phyloP scores from a whole-genome alignment of 1,140 invertebrate species.

The Hydropsyche tenuis region DNA sequence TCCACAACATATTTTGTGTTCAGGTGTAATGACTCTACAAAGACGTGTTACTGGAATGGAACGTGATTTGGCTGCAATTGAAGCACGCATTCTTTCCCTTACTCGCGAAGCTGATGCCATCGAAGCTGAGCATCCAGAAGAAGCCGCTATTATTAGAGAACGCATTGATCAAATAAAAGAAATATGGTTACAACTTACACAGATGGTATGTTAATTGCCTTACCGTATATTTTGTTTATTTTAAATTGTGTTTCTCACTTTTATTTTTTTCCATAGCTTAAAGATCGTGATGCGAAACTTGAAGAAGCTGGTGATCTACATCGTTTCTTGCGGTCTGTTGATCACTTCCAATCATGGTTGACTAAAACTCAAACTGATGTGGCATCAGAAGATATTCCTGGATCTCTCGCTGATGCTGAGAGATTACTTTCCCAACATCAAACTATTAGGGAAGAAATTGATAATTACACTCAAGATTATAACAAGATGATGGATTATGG shows the following conservation, averaged over 20 bases:
- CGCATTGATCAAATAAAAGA: conserved; percentile 86
- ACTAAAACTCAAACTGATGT: conserved; percentile 98
- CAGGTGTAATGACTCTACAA: conserved; percentile 78
- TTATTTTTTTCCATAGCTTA: conserved; percentile 67
- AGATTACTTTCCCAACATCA: conserved; percentile 96
- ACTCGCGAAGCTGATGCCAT: conserved; percentile 92
- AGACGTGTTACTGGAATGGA: conserved; percentile 96
- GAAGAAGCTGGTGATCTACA: conserved; percentile 99
- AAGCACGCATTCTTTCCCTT: conserved; percentile 93
- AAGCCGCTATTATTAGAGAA: conserved; percentile 91
- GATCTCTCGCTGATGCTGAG: conserved; percentile 95
- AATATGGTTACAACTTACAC: conserved; percentile 96
- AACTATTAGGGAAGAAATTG: conserved; percentile 97
- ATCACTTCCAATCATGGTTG: conserved; percentile 99
- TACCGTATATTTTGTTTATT: conserved; percentile 6
- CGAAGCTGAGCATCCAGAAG: conserved; percentile 93
- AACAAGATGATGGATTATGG: conserved; percentile 99
- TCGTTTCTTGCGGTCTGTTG: conserved; percentile 96
- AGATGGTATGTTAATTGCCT: conserved; percentile 82
- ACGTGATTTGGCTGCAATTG: conserved; percentile 96
- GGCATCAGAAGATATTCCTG: conserved; percentile 97
- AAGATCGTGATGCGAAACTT: conserved; percentile 96
- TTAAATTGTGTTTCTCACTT: conserved; percentile 18
- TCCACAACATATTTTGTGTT: conserved; percentile 17
- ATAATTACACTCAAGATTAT: conserved; percentile 98